Base-by-base conservation (phyloP, 1,140 invertebrate genomes). In the Cherax destructor region DNA sequence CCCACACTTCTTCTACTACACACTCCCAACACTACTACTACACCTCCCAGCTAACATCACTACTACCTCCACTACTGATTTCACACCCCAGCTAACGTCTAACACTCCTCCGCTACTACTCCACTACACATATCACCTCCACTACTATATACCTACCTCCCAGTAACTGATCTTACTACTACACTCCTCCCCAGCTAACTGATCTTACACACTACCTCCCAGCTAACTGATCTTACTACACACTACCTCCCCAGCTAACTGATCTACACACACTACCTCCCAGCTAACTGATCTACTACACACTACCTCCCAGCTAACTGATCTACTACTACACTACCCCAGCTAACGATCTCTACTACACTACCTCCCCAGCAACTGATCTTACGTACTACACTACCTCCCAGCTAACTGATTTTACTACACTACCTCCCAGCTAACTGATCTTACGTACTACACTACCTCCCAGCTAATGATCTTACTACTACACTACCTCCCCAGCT, bases 401-500 rank as follows among this genome's bases (percentile, higher is more conserved):
- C 88, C 41, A 83, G 88, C 83, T 91, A 21, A 85, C 49, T 13
- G 6, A 10, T 0, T 16, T 3, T 9, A 91, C 90, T 61, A 91
- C 77, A 1, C 61, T 91, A 50, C 84, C 90, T 11, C 90, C 88
- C 41, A 83, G 88, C 83, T 91, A 21, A 85, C 49, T 13, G 6
- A 10, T 0, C 24, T 3, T 9, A 13, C 11, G n/a, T n/a, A 91
- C 90, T 61, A 91, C 77, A 1, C 61, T 91, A 50, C 84, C 90
- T 11, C 90, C 88, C 41, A 83, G 88, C 83, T 91, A 21, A 85
- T 13, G 6, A 10, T 0, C 24, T 3, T 9, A 13, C 11, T n/a
- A 91, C 90, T 61, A 91, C 77, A 1, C 61, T 91, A 50, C 84
- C 90, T 11, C 90, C 88, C 41, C 80, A 83, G 88, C 83, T 91